Evolutionary conservation across 2,113 vertebrate genomes (phyloP), one percentile per base, ranked within the genome.

Genomic region (Coturnix japonica): DNA sequence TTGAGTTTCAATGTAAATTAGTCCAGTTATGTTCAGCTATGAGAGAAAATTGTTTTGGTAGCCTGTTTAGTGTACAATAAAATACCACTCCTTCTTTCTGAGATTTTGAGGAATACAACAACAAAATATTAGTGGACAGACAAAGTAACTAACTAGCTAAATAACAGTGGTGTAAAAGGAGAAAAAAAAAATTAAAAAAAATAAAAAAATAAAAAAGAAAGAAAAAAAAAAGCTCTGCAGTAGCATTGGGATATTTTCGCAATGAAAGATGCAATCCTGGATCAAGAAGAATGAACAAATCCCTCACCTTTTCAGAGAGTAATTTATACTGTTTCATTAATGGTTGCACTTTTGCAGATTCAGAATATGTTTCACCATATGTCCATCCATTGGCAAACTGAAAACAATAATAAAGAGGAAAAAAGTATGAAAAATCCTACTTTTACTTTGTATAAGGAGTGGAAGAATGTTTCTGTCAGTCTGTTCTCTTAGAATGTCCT

Each of bases 341-440:
- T 17, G 98, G 98, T 44, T 99, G 99, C 73, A 97, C 97, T 96
- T 99, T 99, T 81, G 98, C 97, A 49, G 98, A 97, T 51, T 99
- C 99, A 96, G 98, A 99, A 61, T 98, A 96, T 15, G 97, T 97
- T 84, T 99, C 99, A 64, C 98, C 99, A 69, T 98, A 98, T 18
- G 98, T 98, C 99, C 99, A 99, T 81, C 99, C 98, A 81, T 94
- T 98, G 37, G 98, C 98, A 97, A 99, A 98, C 99, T 99, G 78
- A 80, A 95, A 97, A 78, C 39, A 91, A 11, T 10, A 81, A 76
- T 21, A 70, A 46, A 26, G 19, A 75, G 3, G 5, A 23, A 35
- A 76, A 65, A 87, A 87, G 72, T 9, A 7, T 1, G 5, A 16
- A 60, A 70, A 23, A 23, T 4, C 1, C 4, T 51, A 8, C 13